Base-by-base conservation (phyloP, 37 sponge, comb jelly and placozoan genomes). In the Halisarca cf. caerulea region DNA sequence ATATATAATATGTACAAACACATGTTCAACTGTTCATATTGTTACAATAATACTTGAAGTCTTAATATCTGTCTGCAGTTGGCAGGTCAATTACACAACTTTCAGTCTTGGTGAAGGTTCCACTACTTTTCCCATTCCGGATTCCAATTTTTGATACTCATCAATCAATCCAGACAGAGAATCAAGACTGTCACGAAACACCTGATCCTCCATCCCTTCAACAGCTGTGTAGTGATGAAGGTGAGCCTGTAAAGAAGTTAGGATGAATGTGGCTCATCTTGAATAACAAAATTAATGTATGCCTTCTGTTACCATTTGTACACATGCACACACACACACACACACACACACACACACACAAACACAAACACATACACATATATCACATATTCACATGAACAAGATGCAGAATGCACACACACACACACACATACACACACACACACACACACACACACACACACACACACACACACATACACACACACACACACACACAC, bases 161-260 rank as follows among this genome's bases (percentile, higher is more conserved):
- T 68, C 75, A 32, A 97, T 83, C 32, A 97, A 84, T 23, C 89
- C 84, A 9, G 45, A 64, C n/a, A 97, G 91, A 20, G 89, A 90
- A 60, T 92, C 93, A 17, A 84, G 21, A 41, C 95, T 90, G 66
- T 92, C 86, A 28, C 81, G 68, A 69, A 98, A 96, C 72, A 86
- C 51, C 0, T 75, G 83, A 30, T 66, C 32, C 0, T 98, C 96
- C 99, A 98, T 96, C 25, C 99, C 99, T 7, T 94, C 99, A 34
- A 98, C 95, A n/a, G 73, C 42, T 23, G 88, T 58, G 79, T 96
- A 98, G 80, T 98, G 99, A 69, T 98, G 99, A 40, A 98, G 47
- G 75, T 98, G 99, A 27, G 99, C 99, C 96, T 95, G 70, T 37
- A 70, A 0, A 25, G 42, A 39, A 30, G 24, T 2, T 1, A 40